Conservation (phyloP, 1,140 invertebrate genomes). For the Drosophila nigromelanica region DNA sequence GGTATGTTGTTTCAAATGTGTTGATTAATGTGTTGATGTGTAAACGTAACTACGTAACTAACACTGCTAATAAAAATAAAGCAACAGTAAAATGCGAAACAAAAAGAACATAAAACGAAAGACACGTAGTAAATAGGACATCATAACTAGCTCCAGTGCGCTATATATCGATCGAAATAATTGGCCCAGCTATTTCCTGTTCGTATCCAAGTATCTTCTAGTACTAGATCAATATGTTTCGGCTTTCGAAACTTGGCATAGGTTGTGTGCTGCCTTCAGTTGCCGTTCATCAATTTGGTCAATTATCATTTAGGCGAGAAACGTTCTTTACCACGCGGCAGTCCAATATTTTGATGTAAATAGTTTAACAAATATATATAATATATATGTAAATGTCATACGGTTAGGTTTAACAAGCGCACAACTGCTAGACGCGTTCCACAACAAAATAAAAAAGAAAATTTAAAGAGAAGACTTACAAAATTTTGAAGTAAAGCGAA, state of each 20-base stretch:
- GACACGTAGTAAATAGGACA: conserved; percentile 38
- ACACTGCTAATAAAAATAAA: conserved; percentile 22
- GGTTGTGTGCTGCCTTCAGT: conserved; percentile 69
- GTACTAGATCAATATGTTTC: conserved; percentile 27
- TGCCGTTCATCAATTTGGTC: conserved; percentile 74
- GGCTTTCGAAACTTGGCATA: conserved; percentile 52
- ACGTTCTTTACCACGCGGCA: conserved; percentile 50
- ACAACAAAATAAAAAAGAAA: conserved; percentile 33
- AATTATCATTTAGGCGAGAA: conserved; percentile 72
- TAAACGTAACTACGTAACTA: conserved; percentile 35
- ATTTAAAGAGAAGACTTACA: conserved; percentile 58
- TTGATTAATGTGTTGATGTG: conserved; percentile 48
- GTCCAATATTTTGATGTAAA: conserved; percentile 69
- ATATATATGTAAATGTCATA: conserved; percentile 62
- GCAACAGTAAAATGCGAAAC: conserved; percentile 4
- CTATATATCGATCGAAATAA: conserved; percentile 19
- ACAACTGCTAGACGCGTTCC: conserved; percentile 74
- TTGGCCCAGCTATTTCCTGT: conserved; percentile 36
- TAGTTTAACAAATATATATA: conserved; percentile 44
- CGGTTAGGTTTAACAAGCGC: conserved; percentile 57
- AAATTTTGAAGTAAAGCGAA: conserved; percentile 58
- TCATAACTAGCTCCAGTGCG: conserved; percentile 29
- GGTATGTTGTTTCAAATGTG: conserved; percentile 52
- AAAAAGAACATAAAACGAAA: conserved; percentile 24
- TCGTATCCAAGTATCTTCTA: conserved; percentile 40